Percentiles rank a stretch among this genome's conserved stretches.
phyloP scores from a whole-genome alignment of 1,140 invertebrate genomes.

The Drosophila insularis region DNA sequence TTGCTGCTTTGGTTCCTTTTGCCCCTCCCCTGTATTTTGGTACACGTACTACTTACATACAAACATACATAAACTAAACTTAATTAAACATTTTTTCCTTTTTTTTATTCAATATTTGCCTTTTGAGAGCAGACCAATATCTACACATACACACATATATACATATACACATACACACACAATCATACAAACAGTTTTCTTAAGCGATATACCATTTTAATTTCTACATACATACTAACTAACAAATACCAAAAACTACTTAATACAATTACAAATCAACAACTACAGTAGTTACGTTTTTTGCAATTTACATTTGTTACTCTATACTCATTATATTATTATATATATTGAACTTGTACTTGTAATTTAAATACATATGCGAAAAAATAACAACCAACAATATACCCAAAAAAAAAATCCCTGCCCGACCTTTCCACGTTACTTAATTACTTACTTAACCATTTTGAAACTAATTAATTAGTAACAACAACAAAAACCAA shows the following conservation, averaged over 20 bases:
- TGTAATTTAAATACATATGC: conserved; percentile 69
- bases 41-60: not conserved
- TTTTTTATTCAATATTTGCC: not conserved
- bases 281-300: conserved; percentile 72
- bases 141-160: not conserved
- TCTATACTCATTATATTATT: conserved; percentile 58
- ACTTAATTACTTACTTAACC: conserved; percentile 57
- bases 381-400: conserved; percentile 2
- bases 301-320: conserved; percentile 62
- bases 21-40: conserved; percentile 16
- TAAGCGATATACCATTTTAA: not conserved
- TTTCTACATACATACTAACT: not conserved
- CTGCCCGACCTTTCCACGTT: conserved; percentile 48
- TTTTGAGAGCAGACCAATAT: not conserved
- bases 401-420: conserved; percentile 15
- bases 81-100: not conserved
- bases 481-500: not conserved
- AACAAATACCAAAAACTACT: not conserved
- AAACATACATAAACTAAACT: not conserved
- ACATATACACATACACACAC: not conserved
- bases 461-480: conserved; percentile 33
- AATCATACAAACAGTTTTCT: not conserved
- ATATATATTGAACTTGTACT: conserved; percentile 64
- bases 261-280: conserved; percentile 25
- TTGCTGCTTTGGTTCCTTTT: conserved; percentile 66